Conservation (phyloP, 2,113 vertebrate species). For the Sturnus vulgaris region DNA sequence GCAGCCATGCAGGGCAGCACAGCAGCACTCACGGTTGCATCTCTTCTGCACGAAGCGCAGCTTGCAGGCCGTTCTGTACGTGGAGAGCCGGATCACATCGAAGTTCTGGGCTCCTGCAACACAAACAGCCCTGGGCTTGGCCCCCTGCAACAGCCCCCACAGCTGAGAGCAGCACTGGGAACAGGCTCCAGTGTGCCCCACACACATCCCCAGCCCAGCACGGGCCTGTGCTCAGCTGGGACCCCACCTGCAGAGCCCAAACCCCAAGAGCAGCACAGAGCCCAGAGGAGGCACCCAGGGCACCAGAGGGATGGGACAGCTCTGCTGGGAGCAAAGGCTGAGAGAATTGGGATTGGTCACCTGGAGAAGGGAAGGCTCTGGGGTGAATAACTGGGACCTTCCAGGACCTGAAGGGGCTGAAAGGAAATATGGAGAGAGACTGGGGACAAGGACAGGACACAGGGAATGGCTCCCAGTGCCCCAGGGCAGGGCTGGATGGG, state of each 20-base stretch:
- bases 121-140: no score
- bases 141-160: background rate
- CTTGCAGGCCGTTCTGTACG: slow-evolving; percentile 95
- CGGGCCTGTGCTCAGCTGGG: background rate
- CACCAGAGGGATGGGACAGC: background rate
- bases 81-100: slow-evolving; percentile 94
- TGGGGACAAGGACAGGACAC: background rate
- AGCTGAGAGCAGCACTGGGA: background rate
- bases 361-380: background rate
- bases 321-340: background rate
- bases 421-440: background rate
- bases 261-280: background rate
- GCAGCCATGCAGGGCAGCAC: background rate
- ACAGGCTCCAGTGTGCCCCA: no score
- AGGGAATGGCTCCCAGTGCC: background rate
- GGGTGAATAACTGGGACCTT: rapidly evolving
- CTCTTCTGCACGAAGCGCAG: slow-evolving; percentile 95
- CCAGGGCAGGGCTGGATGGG: background rate
- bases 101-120: slow-evolving; percentile 50
- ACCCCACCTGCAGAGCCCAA: background rate
- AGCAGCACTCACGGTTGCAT: slow-evolving; percentile 88
- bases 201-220: background rate
- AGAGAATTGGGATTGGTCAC: background rate
- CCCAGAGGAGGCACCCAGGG: background rate
- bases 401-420: rapidly evolving